phyloP scores from a whole-genome alignment of 2,888 invertebrate genomes.

The Drosophila falleni region DNA sequence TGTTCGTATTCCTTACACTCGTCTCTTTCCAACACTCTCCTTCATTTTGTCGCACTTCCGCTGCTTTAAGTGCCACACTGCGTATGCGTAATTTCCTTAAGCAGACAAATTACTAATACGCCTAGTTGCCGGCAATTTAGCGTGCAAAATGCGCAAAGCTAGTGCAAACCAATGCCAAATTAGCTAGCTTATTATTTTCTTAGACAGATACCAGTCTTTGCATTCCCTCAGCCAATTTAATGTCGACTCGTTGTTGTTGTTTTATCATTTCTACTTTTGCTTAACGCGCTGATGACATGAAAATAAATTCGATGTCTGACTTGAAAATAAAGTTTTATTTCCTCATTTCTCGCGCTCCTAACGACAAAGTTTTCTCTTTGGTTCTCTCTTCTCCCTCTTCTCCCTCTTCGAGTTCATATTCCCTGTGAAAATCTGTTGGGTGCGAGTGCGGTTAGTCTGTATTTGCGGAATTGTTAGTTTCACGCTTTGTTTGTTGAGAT shows the following conservation, averaged over 20 bases:
- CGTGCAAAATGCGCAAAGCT: slow-evolving; percentile 27
- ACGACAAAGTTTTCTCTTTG: slow-evolving; percentile 38
- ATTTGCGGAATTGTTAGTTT: slow-evolving; percentile 75
- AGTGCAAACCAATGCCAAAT: slow-evolving; percentile 48
- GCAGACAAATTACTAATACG: slow-evolving; percentile 56
- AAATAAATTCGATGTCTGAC: slow-evolving; percentile 78
- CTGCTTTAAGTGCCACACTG: slow-evolving; percentile 38
- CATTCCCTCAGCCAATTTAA: slow-evolving; percentile 7
- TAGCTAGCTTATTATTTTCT: slow-evolving; percentile 65
- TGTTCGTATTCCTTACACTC: background rate
- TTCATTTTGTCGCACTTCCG: slow-evolving; percentile 33
- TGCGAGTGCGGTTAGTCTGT: slow-evolving; percentile 69
- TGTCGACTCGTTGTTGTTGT: slow-evolving; percentile 2
- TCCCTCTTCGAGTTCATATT: slow-evolving; percentile 1
- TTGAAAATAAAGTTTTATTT: slow-evolving; percentile 77
- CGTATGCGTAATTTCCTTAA: slow-evolving; percentile 60
- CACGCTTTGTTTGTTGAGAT: slow-evolving; percentile 59
- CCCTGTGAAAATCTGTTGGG: background rate
- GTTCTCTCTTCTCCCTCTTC: background rate
- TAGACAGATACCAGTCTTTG: slow-evolving; percentile 50
- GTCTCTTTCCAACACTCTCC: background rate
- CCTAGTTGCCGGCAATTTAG: slow-evolving; percentile 37
- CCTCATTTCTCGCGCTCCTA: slow-evolving; percentile 33
- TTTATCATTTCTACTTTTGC: slow-evolving; percentile 25
- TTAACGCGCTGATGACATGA: slow-evolving; percentile 63